Conservation (phyloP, 2,888 invertebrate genomes). For the Drosophila merina region DNA sequence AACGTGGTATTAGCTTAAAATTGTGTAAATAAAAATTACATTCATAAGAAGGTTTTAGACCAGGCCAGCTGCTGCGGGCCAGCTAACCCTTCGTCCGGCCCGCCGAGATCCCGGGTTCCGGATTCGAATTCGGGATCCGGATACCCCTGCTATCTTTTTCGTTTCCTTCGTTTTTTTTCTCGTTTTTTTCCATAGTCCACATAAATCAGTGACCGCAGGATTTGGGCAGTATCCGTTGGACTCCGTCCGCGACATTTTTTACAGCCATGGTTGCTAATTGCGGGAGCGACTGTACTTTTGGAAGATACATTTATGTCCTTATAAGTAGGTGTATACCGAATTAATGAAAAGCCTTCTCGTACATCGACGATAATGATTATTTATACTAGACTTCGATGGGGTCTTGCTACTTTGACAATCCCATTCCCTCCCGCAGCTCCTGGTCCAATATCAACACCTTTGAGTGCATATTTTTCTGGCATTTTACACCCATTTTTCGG, state of each 20-base stretch:
- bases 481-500: slow-evolving; percentile 58
- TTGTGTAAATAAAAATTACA: slow-evolving; percentile 79
- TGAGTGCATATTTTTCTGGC: slow-evolving; percentile 52
- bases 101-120: neutral
- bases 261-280: slow-evolving; percentile 8
- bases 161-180: neutral
- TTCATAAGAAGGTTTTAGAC: slow-evolving; percentile 70
- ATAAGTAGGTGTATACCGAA: no score
- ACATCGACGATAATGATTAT: neutral
- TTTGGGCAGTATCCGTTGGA: slow-evolving; percentile 22
- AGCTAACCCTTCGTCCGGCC: neutral
- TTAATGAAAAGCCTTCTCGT: neutral
- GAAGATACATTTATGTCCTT: neutral
- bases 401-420: neutral
- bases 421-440: slow-evolving; percentile 19
- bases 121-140: slow-evolving; percentile 4
- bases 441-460: slow-evolving; percentile 68
- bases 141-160: neutral
- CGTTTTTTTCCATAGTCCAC: slow-evolving; percentile 7
- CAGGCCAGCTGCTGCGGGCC: slow-evolving; percentile 16
- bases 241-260: slow-evolving; percentile 21
- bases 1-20: slow-evolving; percentile 78
- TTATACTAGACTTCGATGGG: no score
- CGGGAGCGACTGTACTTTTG: neutral
- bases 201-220: slow-evolving; percentile 64